Percentiles rank a stretch among this genome's conserved stretches.
phyloP scores from a whole-genome alignment of 2,113 vertebrate species.

The Cathartes aura region DNA sequence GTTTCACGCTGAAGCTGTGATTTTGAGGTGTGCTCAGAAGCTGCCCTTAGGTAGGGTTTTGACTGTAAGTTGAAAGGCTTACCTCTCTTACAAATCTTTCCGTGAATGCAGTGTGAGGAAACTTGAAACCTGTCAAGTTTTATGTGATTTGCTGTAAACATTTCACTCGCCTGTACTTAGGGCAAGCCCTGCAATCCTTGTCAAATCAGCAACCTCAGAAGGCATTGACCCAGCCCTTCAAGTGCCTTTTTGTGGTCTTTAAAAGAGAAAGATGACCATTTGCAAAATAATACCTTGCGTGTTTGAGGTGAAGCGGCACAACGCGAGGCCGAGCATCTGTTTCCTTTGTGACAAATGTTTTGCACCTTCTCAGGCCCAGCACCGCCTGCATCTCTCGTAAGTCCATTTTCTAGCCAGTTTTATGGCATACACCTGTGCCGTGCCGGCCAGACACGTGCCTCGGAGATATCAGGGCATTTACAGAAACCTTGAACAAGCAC shows the following conservation, averaged over 20 bases:
- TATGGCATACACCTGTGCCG: neutral
- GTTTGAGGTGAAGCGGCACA: rapidly evolving
- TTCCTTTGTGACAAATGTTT: neutral
- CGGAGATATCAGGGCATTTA: rapidly evolving
- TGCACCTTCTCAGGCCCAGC: neutral
- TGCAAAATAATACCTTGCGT: neutral
- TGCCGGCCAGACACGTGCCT: rapidly evolving
- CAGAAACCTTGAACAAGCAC: neutral
- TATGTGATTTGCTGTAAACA: neutral
- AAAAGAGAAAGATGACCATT: neutral
- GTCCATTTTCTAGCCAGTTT: neutral
- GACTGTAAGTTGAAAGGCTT: neutral
- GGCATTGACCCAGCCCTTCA: neutral
- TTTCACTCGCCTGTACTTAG: neutral
- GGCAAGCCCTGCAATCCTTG: neutral
- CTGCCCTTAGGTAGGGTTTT: neutral
- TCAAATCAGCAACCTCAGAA: neutral
- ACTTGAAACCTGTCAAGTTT: neutral
- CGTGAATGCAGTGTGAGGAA: neutral
- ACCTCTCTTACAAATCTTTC: neutral
- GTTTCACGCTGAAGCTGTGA: neutral
- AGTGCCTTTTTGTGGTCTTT: neutral
- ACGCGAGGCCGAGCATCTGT: rapidly evolving
- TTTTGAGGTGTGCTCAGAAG: neutral
- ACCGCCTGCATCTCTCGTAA: neutral